These are phyloP conservation scores for Andrena haemorrhoa DNA, from an alignment of 2,888 invertebrate genomes.

Conservation along the genomic window DNA sequence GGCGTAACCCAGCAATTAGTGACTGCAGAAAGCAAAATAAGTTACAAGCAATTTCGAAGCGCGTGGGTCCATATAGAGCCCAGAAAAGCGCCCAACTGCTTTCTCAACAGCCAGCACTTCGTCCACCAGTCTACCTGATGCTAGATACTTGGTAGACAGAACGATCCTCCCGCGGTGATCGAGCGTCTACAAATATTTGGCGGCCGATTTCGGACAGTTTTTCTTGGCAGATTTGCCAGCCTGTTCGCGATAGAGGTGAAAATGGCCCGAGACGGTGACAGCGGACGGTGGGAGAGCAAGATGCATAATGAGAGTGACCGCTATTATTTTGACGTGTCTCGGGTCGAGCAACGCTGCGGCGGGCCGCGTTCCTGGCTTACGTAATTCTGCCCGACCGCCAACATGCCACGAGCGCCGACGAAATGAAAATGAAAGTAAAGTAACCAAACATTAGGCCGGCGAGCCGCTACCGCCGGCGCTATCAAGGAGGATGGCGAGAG, in stretches of 20 bases:
- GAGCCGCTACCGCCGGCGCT: constrained; percentile 51
- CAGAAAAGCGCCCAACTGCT: too few relatives aligned
- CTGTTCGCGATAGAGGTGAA: constrained; percentile 12
- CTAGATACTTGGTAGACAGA: background rate
- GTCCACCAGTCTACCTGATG: constrained; percentile 9
- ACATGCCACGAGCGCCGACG: constrained; percentile 77
- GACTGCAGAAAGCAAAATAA: background rate
- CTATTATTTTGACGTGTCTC: constrained; percentile 83
- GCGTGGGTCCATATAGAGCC: too few relatives aligned
- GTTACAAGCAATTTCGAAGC: background rate
- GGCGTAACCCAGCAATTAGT: too few relatives aligned
- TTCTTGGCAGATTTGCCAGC: constrained; percentile 17
- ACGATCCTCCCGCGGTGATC: background rate
- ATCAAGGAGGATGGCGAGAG: constrained; percentile 41
- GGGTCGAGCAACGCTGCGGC: constrained; percentile 70
- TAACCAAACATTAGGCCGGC: constrained; percentile 72
- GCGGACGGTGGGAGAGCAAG: constrained; percentile 55
- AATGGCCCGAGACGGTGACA: background rate
- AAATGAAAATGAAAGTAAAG: constrained; percentile 84
- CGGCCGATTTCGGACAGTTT: constrained; percentile 20
- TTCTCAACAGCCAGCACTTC: too few relatives aligned
- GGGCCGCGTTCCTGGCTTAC: constrained; percentile 61
- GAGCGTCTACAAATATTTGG: constrained; percentile 19
- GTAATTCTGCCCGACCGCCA: constrained; percentile 65
- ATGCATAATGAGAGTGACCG: constrained; percentile 82